These are phyloP conservation scores for Holacanthus passer DNA, from an alignment of 2,113 vertebrate genomes.

Conservation along the genomic window DNA sequence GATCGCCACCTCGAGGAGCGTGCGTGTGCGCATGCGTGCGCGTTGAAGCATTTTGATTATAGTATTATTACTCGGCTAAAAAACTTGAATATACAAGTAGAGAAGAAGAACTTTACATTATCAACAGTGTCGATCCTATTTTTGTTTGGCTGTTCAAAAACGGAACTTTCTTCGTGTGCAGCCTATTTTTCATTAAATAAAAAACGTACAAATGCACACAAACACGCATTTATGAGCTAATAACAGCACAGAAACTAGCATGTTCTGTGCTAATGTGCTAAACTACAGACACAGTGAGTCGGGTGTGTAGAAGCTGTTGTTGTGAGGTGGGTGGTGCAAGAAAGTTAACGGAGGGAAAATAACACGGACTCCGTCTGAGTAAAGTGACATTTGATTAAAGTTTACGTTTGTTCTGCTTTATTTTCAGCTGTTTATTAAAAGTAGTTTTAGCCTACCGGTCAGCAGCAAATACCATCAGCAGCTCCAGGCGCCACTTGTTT, in stretches of 20 bases:
- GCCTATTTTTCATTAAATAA: background rate
- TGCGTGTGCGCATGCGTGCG: background rate
- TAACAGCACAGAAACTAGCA: accelerated
- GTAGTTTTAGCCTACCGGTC: slow-evolving; percentile 54
- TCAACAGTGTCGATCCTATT: background rate
- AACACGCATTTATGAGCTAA: background rate
- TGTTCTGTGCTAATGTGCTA: background rate
- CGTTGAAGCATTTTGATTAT: background rate
- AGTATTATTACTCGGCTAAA: background rate
- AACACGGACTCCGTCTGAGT: background rate
- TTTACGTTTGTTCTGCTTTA: background rate
- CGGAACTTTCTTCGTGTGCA: background rate
- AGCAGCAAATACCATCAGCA: background rate
- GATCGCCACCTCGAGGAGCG: background rate
- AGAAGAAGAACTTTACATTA: background rate
- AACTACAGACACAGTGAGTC: background rate
- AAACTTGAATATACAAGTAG: background rate
- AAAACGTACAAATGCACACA: background rate
- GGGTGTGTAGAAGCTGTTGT: slow-evolving; percentile 10
- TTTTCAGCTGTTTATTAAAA: background rate
- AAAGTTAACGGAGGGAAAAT: slow-evolving; percentile 52
- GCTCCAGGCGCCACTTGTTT: slow-evolving; percentile 50
- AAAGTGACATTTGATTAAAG: accelerated
- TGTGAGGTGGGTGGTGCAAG: slow-evolving; percentile 14
- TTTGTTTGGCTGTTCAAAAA: background rate